Base-by-base conservation (phyloP, 2,113 vertebrate species). In the Loxodonta africana region DNA sequence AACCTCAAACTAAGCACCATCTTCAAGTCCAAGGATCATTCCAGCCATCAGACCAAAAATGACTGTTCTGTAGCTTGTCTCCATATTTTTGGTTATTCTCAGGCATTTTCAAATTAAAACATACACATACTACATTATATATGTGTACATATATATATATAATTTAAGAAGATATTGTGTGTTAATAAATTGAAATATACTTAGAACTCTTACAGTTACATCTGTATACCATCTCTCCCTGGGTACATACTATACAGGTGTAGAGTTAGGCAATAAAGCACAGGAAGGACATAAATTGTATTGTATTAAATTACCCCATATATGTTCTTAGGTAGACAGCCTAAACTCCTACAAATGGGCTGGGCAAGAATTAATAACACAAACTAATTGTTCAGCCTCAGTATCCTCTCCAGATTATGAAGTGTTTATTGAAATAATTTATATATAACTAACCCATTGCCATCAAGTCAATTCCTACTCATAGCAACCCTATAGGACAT, bases 341-440 rank as follows among this genome's bases (percentile, higher is more conserved):
- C 37, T 62, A 80, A 86, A 71, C 17, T 46, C 44, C 53, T 51
- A 23, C 8, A 81, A 94, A 71, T 30, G 8, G 14, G 9, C 51
- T 81, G 10, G 57, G 10, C 48, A 84, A 85, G 2, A 84, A 78
- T 76, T 89, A 71, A 91, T 53, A 93, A 51, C 63, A 74, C 4
- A 44, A 73, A 65, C 44, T 51, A 76, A 18, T 73, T 51, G 1
- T 86, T 96, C 7, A 67, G 6, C 10, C 26, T 89, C 33, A 78
- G 11, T 62, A 74, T 94, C 65, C 37, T 80, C 20, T 87, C 91
- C 77, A 77, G 12, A 74, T 94, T 83, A 90, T 28, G 2, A 88
- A 90, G 37, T 77, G 3, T 30, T 8, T 85, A 62, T 65, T 84
- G 76, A 51, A 74, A 76, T 20, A 82, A 93, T 90, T 93, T 88